Evolutionary conservation across 2,888 invertebrate genomes (phyloP).

Genomic region (Gymnocheta viridis): DNA sequence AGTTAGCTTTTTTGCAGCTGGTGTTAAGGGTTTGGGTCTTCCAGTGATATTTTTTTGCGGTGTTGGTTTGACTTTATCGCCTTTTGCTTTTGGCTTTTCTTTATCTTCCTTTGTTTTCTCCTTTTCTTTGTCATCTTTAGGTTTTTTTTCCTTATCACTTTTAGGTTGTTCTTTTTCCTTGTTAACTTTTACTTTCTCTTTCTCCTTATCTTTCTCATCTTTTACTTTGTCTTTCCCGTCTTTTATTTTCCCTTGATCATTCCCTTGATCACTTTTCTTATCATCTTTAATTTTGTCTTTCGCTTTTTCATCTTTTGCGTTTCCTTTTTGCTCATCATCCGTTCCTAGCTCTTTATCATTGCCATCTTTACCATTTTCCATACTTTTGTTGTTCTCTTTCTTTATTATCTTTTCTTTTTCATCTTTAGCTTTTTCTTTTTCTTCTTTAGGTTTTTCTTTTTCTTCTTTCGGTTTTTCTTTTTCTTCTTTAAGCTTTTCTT

Average conservation of each 20-base stretch:
- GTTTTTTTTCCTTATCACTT: constrained; percentile 19
- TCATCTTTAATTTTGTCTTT: constrained; percentile 24
- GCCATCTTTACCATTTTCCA: too few relatives aligned
- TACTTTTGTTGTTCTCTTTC: too few relatives aligned
- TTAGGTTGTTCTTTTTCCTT: neutral
- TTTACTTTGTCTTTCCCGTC: neutral
- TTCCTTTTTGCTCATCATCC: too few relatives aligned
- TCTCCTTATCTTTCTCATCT: neutral
- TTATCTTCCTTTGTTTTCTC: neutral
- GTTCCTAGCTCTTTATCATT: too few relatives aligned
- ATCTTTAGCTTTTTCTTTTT: too few relatives aligned
- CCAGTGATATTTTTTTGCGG: constrained; percentile 8
- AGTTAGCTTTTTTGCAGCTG: constrained; percentile 37
- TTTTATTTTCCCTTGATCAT: constrained; percentile 20
- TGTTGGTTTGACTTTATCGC: constrained; percentile 28
- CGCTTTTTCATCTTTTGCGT: too few relatives aligned
- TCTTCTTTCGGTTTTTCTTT: constrained; percentile 69
- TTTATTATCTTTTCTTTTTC: too few relatives aligned
- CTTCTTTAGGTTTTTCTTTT: constrained; percentile 70
- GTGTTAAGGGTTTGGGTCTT: constrained; percentile 9
- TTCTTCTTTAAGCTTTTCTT: constrained; percentile 69
- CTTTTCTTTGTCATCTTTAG: neutral
- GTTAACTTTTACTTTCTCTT: neutral
- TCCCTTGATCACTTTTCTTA: too few relatives aligned
- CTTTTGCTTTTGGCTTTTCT: neutral